Evolutionary conservation across 2,888 invertebrate species (phyloP).

Genomic region (Congeria kusceri): DNA sequence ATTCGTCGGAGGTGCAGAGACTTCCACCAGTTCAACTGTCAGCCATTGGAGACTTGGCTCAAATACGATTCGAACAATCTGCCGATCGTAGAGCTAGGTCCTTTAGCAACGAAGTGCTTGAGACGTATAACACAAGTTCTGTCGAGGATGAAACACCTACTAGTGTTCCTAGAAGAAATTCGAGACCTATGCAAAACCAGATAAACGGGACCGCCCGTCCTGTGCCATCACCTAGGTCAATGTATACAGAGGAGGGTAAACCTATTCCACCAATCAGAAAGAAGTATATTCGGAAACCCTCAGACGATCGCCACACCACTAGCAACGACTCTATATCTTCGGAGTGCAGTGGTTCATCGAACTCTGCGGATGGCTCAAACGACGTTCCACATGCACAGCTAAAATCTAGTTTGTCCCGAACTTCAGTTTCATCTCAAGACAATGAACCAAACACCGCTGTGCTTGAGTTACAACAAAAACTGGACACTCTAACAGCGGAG

Average conservation of each 20-base stretch:
- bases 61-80: conserved; percentile 56
- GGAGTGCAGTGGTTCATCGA: conserved; percentile 38
- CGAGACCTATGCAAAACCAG: background rate
- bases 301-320: conserved; percentile 7
- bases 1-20: conserved; percentile 23
- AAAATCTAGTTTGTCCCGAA: background rate
- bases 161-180: no score
- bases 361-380: conserved; percentile 20
- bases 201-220: background rate
- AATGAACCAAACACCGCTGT: conserved; percentile 43
- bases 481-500: conserved; percentile 60
- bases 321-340: conserved; percentile 46
- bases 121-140: background rate
- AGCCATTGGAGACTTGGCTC: conserved; percentile 36
- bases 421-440: background rate
- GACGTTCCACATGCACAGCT: background rate
- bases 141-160: background rate
- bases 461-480: conserved; percentile 55
- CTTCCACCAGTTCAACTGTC: conserved; percentile 7
- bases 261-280: conserved; percentile 68
- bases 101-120: conserved; percentile 17
- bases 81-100: conserved; percentile 53
- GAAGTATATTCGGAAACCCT: conserved; percentile 45
- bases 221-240: background rate
- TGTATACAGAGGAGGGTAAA: conserved; percentile 45